phyloP scores from a whole-genome alignment of 1,140 invertebrate genomes.

The Ceratina calcarata region DNA sequence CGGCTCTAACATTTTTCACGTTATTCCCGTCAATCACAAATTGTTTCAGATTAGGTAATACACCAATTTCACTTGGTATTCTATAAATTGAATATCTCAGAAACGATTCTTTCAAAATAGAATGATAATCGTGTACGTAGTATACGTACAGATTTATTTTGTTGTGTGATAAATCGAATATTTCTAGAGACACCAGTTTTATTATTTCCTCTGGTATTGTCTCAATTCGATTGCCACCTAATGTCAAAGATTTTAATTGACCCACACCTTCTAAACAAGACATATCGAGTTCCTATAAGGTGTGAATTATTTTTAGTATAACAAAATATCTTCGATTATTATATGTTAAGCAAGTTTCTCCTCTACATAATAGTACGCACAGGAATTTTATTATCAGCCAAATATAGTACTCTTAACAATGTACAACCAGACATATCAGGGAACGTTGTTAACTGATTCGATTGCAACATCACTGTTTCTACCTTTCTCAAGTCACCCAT shows the following conservation, averaged over 20 bases:
- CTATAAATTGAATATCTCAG: constrained; percentile 76
- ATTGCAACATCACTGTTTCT: constrained; percentile 89
- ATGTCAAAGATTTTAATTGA: constrained; percentile 87
- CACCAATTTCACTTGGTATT: constrained; percentile 87
- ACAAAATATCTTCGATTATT: not conserved
- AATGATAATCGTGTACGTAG: constrained; percentile 22
- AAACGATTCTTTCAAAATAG: constrained; percentile 1
- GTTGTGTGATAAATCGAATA: constrained; percentile 92
- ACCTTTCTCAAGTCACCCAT: constrained; percentile 90
- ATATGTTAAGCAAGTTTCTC: not conserved
- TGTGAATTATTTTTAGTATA: constrained; percentile 23
- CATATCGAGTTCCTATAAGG: constrained; percentile 83
- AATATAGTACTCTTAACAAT: constrained; percentile 86
- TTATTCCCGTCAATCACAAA: constrained; percentile 93
- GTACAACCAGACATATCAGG: constrained; percentile 86
- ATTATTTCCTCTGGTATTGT: constrained; percentile 89
- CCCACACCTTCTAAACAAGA: constrained; percentile 85
- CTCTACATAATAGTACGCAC: constrained; percentile 75
- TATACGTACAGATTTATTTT: constrained; percentile 84
- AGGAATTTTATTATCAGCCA: constrained; percentile 90
- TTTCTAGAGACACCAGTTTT: constrained; percentile 86
- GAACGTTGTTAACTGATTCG: constrained; percentile 86
- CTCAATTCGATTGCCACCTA: constrained; percentile 88
- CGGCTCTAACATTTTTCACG: constrained; percentile 87
- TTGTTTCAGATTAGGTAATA: constrained; percentile 90